Conservation (phyloP, 2,113 vertebrate species). For the Macrotis lagotis region DNA sequence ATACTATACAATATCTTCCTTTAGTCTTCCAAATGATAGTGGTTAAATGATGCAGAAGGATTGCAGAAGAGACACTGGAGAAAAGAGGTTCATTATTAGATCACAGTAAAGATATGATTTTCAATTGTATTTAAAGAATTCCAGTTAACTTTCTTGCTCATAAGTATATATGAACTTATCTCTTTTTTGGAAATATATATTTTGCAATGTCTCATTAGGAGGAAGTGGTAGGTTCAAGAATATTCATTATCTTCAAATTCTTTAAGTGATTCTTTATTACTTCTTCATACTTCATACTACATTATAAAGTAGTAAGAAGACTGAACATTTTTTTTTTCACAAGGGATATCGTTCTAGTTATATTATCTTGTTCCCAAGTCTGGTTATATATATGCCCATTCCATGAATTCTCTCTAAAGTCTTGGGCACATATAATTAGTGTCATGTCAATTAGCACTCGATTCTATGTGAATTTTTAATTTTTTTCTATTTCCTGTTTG, state of each 20-base stretch:
- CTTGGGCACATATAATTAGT: not conserved
- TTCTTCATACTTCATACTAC: no score
- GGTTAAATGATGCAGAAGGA: not conserved
- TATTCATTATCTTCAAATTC: not conserved
- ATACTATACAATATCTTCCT: not conserved
- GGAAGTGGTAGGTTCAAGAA: not conserved
- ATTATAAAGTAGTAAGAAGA: not conserved
- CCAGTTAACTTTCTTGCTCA: not conserved
- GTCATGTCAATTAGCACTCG: not conserved
- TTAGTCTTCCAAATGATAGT: not conserved
- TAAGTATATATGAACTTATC: not conserved
- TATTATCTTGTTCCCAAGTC: not conserved
- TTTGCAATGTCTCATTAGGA: not conserved
- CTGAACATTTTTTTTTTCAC: not conserved
- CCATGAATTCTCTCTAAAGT: not conserved
- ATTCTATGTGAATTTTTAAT: not conserved
- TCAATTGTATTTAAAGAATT: not conserved
- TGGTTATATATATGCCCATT: not conserved
- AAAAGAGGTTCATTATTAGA: not conserved
- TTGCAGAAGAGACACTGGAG: not conserved
- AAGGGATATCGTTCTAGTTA: not conserved
- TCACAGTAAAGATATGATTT: not conserved
- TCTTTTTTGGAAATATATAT: not conserved
- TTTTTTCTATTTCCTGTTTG: not conserved
- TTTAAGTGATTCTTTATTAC: not conserved